Conservation (phyloP, 2,888 invertebrate species). For the Subacronicta megacephala region DNA sequence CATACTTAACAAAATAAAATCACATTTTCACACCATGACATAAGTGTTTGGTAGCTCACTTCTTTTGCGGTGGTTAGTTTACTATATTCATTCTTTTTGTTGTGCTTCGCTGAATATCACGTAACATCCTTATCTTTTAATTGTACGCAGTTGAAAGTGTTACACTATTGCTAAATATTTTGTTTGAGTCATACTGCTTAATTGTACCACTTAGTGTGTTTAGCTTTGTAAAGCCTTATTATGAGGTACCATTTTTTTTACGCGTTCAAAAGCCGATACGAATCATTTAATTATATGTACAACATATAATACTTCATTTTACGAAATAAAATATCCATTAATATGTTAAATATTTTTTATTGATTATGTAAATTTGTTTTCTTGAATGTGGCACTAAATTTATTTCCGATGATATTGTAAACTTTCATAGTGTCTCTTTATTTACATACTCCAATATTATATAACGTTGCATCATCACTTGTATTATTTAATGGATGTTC, state of each 20-base stretch:
- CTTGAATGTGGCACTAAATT: not conserved
- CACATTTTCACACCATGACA: slow-evolving; percentile 70
- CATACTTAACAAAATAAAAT: slow-evolving; percentile 44
- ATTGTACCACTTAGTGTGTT: slow-evolving; percentile 49
- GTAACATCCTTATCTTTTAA: slow-evolving; percentile 72
- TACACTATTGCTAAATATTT: slow-evolving; percentile 71
- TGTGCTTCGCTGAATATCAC: slow-evolving; percentile 77
- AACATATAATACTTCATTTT: not conserved
- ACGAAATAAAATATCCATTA: not conserved
- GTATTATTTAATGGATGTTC: slow-evolving; percentile 68
- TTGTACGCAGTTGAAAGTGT: slow-evolving; percentile 74
- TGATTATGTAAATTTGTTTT: not conserved
- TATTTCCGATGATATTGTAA: slow-evolving; percentile 5
- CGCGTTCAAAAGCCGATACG: not conserved
- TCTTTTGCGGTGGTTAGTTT: slow-evolving; percentile 52
- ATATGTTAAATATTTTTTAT: not conserved
- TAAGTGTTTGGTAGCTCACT: slow-evolving; percentile 61
- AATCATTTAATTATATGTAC: not conserved
- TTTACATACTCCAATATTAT: slow-evolving; percentile 39
- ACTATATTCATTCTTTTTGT: slow-evolving; percentile 63
- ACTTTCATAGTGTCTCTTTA: slow-evolving; percentile 46
- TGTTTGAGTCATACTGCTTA: slow-evolving; percentile 53
- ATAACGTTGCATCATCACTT: slow-evolving; percentile 53
- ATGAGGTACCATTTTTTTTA: slow-evolving; percentile 22
- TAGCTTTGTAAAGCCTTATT: slow-evolving; percentile 24